phyloP scores from a whole-genome alignment of 2,113 vertebrate species.

The Megaceryle torquata region DNA sequence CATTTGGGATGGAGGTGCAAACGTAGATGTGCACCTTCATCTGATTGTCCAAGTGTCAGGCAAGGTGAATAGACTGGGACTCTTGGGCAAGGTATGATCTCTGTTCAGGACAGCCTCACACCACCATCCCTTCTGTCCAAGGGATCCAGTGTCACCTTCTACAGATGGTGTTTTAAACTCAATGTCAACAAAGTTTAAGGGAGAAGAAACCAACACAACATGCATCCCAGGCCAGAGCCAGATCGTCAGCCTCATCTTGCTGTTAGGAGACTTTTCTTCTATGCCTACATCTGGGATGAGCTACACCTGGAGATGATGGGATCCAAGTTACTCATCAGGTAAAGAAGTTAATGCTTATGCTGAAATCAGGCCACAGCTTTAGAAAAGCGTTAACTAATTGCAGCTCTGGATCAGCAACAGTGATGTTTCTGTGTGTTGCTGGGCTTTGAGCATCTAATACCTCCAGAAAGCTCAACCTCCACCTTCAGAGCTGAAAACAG shows the following conservation, averaged over 20 bases:
- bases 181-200: background rate
- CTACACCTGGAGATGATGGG: background rate
- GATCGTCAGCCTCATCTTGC: background rate
- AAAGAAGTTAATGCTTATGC: background rate
- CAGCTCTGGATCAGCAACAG: background rate
- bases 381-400: background rate
- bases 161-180: background rate
- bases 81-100: background rate
- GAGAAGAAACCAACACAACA: background rate
- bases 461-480: background rate
- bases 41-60: background rate
- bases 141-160: fast-evolving
- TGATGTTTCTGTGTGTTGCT: background rate
- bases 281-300: background rate
- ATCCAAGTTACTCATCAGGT: fast-evolving
- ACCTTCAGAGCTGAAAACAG: background rate
- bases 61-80: background rate
- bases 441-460: background rate
- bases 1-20: background rate
- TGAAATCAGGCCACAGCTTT: background rate
- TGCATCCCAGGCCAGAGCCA: background rate
- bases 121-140: background rate
- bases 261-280: background rate
- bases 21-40: fast-evolving
- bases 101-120: background rate